Evolutionary conservation across 2,797 vertebrate species (phyloP), one percentile per base, ranked within the genome.

Genomic region (Heterohyrax brucei): DNA sequence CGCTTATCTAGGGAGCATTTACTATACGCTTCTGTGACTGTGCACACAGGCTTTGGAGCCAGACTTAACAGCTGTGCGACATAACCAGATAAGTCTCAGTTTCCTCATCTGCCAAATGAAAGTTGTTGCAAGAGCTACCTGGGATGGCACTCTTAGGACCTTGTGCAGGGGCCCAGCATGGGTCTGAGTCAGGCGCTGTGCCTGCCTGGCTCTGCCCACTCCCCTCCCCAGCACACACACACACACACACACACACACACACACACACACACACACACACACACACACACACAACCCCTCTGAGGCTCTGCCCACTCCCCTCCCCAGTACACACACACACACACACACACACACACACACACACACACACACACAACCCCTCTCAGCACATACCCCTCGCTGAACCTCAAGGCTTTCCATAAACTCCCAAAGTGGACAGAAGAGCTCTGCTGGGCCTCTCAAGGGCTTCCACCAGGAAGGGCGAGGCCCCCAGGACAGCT

Each of bases 401-500:
- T 10, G 13, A 56, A 56, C 53, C 53, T 56, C 53, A 56, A 56
- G 53, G 53, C 53, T 56, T 56, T 56, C 95, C 94, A 76, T 94
- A 94, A 97, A 97, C 93, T 94, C 91, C 95, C 87, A 10, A 95
- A 96, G 95, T 83, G 94, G 96, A 94, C 0, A 0, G 83, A 46
- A 76, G 1, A 64, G 44, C 94, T 64, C 88, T 50, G 82, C 91
- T 0, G 0, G 48, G 75, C 96, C 91, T 94, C 83, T 70, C 33
- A 48, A 97, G 96, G 0, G 19, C 93, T 93, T 97, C 93, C 12
- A 64, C 12, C 7, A 0, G 84, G 81, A 64, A 59, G 82, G 87
- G 0, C 22, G 44, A 94, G 95, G 94, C 91, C 30, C 95, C 92
- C 90, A 61, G 86, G 89, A 48, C 78, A 0, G 2, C 81, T 26